These are phyloP conservation scores for Drosophila paramelanica DNA, from an alignment of 2,888 invertebrate species.

Conservation along the genomic window DNA sequence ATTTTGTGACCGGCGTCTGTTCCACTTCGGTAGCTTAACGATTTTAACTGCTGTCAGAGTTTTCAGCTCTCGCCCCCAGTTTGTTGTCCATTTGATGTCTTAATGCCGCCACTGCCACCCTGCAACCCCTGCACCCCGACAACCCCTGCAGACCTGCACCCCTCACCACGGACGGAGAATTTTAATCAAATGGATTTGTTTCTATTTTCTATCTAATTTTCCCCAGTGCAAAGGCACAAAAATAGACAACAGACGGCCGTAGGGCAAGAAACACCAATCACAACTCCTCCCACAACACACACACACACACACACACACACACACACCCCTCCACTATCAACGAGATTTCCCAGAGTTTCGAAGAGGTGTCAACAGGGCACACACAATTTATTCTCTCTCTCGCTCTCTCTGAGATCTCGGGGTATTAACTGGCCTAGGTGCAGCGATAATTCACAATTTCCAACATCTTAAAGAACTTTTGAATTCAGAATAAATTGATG, in stretches of 20 bases:
- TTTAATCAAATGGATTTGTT: constrained; percentile 77
- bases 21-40: constrained; percentile 74
- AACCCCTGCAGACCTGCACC: background rate
- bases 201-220: constrained; percentile 64
- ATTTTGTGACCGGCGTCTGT: constrained; percentile 44
- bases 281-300: background rate
- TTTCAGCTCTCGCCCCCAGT: constrained; percentile 2
- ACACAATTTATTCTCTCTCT: constrained; percentile 61
- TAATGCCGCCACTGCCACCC: constrained; percentile 47
- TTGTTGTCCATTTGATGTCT: constrained; percentile 64
- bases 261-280: background rate
- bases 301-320: no score
- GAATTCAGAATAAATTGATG: background rate
- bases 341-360: background rate
- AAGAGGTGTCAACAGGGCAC: constrained; percentile 31
- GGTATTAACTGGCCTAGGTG: constrained; percentile 53
- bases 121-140: background rate
- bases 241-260: constrained; percentile 46
- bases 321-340: no score
- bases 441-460: constrained; percentile 40
- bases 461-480: constrained; percentile 1
- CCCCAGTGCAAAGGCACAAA: constrained; percentile 41
- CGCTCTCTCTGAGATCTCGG: constrained; percentile 28
- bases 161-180: constrained; percentile 39
- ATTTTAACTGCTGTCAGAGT: constrained; percentile 60